phyloP scores from a whole-genome alignment of 2,888 invertebrate genomes.

The Xylocampa areola region DNA sequence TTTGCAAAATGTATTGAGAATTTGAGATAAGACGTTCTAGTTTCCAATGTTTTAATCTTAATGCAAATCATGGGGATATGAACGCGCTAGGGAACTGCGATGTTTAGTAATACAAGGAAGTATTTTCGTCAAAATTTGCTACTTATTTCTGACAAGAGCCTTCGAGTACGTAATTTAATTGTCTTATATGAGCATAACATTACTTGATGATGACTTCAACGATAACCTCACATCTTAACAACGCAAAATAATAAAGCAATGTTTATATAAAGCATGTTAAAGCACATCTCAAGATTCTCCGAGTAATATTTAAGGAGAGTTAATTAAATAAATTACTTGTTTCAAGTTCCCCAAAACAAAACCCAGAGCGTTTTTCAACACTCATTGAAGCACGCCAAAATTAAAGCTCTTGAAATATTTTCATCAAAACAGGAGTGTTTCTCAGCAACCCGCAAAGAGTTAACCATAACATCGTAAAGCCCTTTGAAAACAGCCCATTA shows the following conservation, averaged over 20 bases:
- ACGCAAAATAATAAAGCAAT: constrained; percentile 17
- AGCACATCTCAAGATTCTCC: constrained; percentile 10
- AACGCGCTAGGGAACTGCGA: neutral
- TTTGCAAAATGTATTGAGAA: constrained; percentile 50
- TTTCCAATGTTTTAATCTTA: constrained; percentile 24
- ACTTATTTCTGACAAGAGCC: neutral
- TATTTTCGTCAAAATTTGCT: too few relatives aligned
- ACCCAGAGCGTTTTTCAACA: constrained; percentile 37
- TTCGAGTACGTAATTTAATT: constrained; percentile 14
- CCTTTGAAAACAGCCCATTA: constrained; percentile 60
- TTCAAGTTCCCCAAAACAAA: constrained; percentile 28
- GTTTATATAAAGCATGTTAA: constrained; percentile 14
- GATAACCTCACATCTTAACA: constrained; percentile 29
- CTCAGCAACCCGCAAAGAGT: constrained; percentile 55
- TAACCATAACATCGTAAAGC: constrained; percentile 63
- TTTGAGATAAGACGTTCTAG: constrained; percentile 38
- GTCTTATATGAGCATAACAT: constrained; percentile 4
- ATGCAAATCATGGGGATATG: constrained; percentile 7
- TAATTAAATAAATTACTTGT: constrained; percentile 46
- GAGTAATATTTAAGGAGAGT: constrained; percentile 21
- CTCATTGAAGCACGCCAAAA: constrained; percentile 24
- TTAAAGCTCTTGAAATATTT: constrained; percentile 52
- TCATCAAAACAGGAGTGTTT: constrained; percentile 47
- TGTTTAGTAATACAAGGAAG: neutral
- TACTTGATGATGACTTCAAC: constrained; percentile 13